Evolutionary conservation across 2,113 vertebrate genomes (phyloP), one percentile per base, ranked within the genome.

Genomic region (Neoarius graeffei): DNA sequence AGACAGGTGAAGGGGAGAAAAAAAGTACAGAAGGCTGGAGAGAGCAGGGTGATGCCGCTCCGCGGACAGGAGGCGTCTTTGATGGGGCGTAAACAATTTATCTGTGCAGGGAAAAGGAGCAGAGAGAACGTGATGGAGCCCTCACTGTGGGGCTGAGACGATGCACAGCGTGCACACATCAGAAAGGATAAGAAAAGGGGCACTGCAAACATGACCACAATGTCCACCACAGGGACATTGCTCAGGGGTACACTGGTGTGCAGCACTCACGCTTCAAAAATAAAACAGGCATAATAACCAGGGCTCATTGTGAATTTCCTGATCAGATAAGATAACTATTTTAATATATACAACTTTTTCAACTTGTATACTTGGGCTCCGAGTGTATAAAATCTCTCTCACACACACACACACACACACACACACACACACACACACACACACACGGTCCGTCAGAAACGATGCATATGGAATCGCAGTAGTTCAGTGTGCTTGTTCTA

Each of bases 41-140:
- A 96, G 94, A 94, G 95, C 94, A 94, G 93, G 96, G 94, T 93
- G 93, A 93, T 92, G 92, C 91, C 92, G 94, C 96, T 97, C 97
- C 95, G 95, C 94, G 89, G 81, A 93, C 93, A 86, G 97, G 93
- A 96, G 95, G 93, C 95, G 93, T 97, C 97, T 97, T 95, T 96
- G 96, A 93, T 95, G 96, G 96, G 95, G 96, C 95, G 97, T 95
- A 97, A 97, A 98, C 96, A 95, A 96, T 92, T 99, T 99, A 99
- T 99, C 98, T 99, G 97, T 93, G 90, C 92, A 25, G 82, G 88
- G 48, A 84, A 83, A 69, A 93, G 95, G 95, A 96, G 94, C 96
- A 93, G 93, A 94, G 87, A 94, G 84, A 94, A 95, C 85, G 77
- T 74, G 83, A 83, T 85, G 81, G 8, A 86, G 86, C 77, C 42